phyloP scores from a whole-genome alignment of 2,797 vertebrate species.

The Epinephelus awoara region DNA sequence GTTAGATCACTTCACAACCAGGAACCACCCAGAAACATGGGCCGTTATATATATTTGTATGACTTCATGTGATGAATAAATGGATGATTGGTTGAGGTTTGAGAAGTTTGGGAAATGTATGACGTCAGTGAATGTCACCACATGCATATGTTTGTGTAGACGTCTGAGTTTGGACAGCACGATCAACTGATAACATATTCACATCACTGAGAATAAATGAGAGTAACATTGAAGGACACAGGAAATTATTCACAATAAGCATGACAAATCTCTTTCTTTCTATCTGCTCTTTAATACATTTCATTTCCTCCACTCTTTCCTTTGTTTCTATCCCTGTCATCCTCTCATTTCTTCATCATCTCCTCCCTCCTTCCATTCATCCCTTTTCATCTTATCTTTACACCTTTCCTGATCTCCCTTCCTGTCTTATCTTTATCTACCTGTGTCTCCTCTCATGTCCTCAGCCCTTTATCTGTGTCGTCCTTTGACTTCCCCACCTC shows the following conservation, averaged over 20 bases:
- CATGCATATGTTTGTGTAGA: not conserved
- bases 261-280: conserved; percentile 6
- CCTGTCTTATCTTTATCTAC: not conserved
- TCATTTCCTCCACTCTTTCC: not conserved
- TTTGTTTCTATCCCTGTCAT: not conserved
- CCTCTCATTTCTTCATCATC: not conserved
- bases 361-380: not conserved
- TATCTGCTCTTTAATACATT: not conserved
- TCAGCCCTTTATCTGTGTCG: not conserved
- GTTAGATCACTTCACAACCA: no score
- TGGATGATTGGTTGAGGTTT: no score
- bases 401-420: not conserved
- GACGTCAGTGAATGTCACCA: not conserved
- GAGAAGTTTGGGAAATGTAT: not conserved
- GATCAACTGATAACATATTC: conserved; percentile 15
- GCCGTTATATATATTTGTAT: no score
- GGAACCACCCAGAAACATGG: no score
- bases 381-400: not conserved
- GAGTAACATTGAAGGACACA: conserved; percentile 13
- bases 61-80: no score
- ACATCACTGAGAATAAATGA: conserved; percentile 17
- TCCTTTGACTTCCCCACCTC: not conserved
- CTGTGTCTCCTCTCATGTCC: not conserved
- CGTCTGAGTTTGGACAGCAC: not conserved
- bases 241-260: conserved; percentile 19